Evolutionary conservation across 2,797 vertebrate species (phyloP).

Genomic region (Intellagama lesueurii): DNA sequence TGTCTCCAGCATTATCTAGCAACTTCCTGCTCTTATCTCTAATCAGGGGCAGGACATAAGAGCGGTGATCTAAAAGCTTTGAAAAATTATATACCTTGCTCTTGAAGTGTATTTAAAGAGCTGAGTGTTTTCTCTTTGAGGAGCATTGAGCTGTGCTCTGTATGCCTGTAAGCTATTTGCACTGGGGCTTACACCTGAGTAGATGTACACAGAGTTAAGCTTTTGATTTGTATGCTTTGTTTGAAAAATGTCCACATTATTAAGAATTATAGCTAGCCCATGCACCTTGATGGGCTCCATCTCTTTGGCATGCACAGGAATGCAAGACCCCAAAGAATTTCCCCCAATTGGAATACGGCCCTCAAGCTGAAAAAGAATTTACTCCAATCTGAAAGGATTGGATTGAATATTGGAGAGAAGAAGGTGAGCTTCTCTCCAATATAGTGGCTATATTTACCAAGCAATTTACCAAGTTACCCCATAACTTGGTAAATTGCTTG

Average conservation of each 20-base stretch:
- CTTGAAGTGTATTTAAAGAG: neutral
- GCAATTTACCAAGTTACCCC: no score
- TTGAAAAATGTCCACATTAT: neutral
- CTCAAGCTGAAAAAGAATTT: neutral
- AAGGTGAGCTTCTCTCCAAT: no score
- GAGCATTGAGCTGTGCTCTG: neutral
- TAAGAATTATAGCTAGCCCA: neutral
- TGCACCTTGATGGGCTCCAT: neutral
- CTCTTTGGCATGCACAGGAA: neutral
- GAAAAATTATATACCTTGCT: neutral
- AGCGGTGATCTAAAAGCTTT: neutral
- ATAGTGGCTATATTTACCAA: no score
- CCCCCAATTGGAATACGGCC: no score
- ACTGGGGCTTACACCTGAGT: neutral
- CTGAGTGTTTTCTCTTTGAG: neutral
- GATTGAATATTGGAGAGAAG: neutral
- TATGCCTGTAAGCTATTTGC: neutral
- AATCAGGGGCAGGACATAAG: neutral
- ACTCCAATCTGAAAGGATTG: neutral
- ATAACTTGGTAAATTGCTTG: neutral
- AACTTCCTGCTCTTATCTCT: neutral
- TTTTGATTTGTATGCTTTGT: neutral
- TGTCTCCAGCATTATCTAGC: neutral
- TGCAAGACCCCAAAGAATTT: neutral
- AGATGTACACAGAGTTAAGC: neutral